Evolutionary conservation across 2,797 vertebrate genomes (phyloP).

Genomic region (Falco berigora): DNA sequence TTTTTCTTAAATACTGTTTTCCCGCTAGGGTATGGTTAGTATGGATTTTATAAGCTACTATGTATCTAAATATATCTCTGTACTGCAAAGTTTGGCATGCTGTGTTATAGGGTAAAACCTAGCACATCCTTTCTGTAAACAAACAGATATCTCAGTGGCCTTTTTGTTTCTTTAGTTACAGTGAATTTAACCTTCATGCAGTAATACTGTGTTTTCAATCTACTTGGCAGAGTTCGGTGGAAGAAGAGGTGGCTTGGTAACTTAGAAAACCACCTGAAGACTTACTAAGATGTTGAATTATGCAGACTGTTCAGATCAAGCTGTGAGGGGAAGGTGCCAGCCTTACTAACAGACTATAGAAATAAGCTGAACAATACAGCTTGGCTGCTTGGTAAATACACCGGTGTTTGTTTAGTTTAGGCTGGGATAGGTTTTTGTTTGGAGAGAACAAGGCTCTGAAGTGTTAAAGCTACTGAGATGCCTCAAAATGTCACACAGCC

Average conservation of each 20-base stretch:
- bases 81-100: neutral
- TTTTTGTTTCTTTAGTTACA: neutral
- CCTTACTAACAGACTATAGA: neutral
- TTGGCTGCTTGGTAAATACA: neutral
- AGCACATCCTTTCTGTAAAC: neutral
- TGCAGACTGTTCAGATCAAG: neutral
- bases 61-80: neutral
- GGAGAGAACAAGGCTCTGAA: neutral
- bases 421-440: neutral
- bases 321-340: neutral
- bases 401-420: neutral
- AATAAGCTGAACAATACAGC: neutral
- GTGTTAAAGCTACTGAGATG: neutral
- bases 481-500: neutral
- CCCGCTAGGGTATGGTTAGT: neutral
- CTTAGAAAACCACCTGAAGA: neutral
- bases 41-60: neutral
- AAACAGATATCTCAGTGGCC: neutral
- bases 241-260: neutral
- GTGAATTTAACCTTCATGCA: neutral
- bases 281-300: neutral
- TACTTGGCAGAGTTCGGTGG: neutral
- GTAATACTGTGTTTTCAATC: neutral
- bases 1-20: neutral
- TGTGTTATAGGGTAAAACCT: neutral